Evolutionary conservation across 1,140 invertebrate genomes (phyloP).

Genomic region (Drosophila varians): DNA sequence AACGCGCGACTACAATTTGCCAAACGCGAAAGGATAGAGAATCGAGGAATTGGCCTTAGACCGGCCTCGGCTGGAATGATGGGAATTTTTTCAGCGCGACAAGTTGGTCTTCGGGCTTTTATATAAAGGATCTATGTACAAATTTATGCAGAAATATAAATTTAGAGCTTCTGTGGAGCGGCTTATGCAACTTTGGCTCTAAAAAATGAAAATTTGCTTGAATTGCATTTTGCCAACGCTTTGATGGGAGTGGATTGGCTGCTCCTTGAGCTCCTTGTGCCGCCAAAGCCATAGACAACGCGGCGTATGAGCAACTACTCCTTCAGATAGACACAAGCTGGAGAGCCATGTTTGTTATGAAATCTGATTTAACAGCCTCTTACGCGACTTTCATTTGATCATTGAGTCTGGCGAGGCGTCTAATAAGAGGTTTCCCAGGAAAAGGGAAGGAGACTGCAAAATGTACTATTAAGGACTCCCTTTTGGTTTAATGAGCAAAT

Average conservation of each 20-base stretch:
- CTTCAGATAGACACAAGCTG: slow-evolving; percentile 47
- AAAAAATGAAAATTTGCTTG: slow-evolving; percentile 68
- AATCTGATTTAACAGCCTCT: slow-evolving; percentile 25
- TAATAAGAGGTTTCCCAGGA: slow-evolving; percentile 15
- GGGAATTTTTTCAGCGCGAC: slow-evolving; percentile 34
- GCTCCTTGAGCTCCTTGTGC: slow-evolving; percentile 9
- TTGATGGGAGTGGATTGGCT: too few species aligned
- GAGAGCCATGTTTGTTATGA: slow-evolving; percentile 68
- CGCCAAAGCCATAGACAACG: slow-evolving; percentile 13
- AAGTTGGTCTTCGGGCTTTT: slow-evolving; percentile 18
- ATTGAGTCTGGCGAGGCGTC: slow-evolving; percentile 48
- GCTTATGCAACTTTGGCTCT: slow-evolving; percentile 24
- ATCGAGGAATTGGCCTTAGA: slow-evolving; percentile 34
- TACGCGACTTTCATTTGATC: slow-evolving; percentile 63
- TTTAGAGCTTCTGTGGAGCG: neutral
- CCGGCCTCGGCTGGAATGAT: slow-evolving; percentile 24
- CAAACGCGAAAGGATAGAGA: slow-evolving; percentile 31
- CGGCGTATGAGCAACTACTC: slow-evolving; percentile 60
- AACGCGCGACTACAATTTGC: slow-evolving; percentile 37
- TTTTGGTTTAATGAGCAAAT: slow-evolving; percentile 39
- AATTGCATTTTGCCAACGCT: slow-evolving; percentile 74
- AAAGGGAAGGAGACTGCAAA: neutral
- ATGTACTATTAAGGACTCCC: neutral
- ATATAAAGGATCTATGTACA: neutral
- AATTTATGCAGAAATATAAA: neutral